phyloP scores from a whole-genome alignment of 2,113 vertebrate genomes.

The Myanophis thanlyinensis region DNA sequence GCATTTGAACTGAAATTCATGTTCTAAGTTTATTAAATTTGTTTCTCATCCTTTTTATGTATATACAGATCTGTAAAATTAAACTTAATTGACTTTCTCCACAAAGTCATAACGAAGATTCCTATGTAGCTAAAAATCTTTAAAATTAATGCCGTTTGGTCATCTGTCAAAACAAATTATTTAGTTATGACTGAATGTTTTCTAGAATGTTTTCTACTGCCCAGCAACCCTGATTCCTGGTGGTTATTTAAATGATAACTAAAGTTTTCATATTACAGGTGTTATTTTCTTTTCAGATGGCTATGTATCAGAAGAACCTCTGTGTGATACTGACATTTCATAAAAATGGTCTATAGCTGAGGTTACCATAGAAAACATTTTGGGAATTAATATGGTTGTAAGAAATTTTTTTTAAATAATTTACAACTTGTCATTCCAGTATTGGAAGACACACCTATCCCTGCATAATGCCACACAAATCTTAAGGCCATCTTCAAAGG shows the following conservation, averaged over 20 bases:
- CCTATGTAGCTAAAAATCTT: background rate
- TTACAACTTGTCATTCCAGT: background rate
- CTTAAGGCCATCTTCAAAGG: background rate
- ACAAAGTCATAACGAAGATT: background rate
- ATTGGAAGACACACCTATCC: background rate
- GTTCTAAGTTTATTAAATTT: background rate
- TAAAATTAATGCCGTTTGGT: background rate
- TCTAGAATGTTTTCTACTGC: background rate
- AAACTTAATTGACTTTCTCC: background rate
- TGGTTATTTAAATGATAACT: background rate
- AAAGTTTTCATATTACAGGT: background rate
- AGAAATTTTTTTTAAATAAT: background rate
- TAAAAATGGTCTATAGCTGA: background rate
- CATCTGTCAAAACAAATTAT: background rate
- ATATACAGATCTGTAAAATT: background rate
- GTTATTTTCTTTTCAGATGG: background rate
- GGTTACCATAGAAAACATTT: background rate
- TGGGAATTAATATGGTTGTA: background rate
- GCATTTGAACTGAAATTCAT: background rate
- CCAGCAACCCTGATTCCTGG: background rate
- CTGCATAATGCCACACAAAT: background rate
- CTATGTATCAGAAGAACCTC: background rate
- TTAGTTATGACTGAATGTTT: background rate
- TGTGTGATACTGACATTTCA: background rate
- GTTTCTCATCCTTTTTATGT: background rate